Conservation (phyloP, 2,113 vertebrate species). For the Canis aureus region DNA sequence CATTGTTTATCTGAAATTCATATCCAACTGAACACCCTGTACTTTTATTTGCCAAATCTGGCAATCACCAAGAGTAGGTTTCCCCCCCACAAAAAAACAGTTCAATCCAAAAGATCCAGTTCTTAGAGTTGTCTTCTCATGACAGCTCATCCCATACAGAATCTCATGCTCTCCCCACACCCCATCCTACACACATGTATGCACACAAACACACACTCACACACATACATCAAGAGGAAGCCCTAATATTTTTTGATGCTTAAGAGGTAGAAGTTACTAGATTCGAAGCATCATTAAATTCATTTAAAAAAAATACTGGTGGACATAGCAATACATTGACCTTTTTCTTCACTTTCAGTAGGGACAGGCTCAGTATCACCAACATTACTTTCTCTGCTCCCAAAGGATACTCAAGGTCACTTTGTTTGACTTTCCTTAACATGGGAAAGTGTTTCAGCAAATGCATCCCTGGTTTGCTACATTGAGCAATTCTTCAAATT, state of each 20-base stretch:
- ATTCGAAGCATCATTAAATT: neutral
- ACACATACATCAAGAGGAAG: neutral
- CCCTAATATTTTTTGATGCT: neutral
- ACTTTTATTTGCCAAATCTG: slow-evolving; percentile 34
- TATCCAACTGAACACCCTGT: neutral
- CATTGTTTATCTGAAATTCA: neutral
- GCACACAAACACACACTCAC: neutral
- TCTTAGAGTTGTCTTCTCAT: neutral
- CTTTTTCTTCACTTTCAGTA: neutral
- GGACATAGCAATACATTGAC: neutral
- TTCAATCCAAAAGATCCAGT: neutral
- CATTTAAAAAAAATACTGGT: neutral
- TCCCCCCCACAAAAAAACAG: neutral
- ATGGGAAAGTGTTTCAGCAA: neutral
- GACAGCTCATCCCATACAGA: neutral
- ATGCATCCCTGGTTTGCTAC: neutral
- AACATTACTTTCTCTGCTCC: neutral
- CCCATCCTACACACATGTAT: neutral
- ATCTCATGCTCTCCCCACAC: neutral
- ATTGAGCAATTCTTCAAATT: neutral
- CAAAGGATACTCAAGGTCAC: neutral
- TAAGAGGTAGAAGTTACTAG: neutral
- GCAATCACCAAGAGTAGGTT: neutral
- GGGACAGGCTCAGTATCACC: neutral
- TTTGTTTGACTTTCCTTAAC: neutral